These are phyloP conservation scores for Entelurus aequoreus DNA, from an alignment of 2,113 vertebrate genomes.

Conservation along the genomic window DNA sequence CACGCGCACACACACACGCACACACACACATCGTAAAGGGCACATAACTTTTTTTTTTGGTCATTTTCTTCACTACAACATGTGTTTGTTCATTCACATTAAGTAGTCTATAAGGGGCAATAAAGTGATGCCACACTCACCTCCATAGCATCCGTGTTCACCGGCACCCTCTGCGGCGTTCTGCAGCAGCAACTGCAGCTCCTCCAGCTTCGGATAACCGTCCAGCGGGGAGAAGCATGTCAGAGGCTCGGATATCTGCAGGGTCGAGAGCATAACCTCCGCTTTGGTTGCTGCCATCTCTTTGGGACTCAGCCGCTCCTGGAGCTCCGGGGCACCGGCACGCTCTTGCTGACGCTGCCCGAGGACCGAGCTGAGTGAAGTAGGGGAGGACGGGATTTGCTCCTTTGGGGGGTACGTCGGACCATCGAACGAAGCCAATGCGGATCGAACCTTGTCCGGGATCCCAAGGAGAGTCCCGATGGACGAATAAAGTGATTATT, in stretches of 20 bases:
- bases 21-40: too few relatives aligned
- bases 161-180: conserved; percentile 73
- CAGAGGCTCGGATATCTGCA: conserved; percentile 86
- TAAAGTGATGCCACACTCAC: conserved; percentile 66
- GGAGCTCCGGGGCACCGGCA: conserved; percentile 10
- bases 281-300: conserved; percentile 87
- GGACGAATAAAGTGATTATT: background rate
- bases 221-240: conserved; percentile 85
- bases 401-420: conserved; percentile 16
- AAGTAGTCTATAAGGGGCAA: background rate
- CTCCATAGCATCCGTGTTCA: conserved; percentile 82
- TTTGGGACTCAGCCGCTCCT: conserved; percentile 19
- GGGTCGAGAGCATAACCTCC: conserved; percentile 85
- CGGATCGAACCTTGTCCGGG: conserved; percentile 16
- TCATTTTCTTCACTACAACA: too few relatives aligned
- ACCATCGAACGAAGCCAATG: conserved; percentile 40
- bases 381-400: conserved; percentile 25
- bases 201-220: conserved; percentile 88
- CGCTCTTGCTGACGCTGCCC: background rate
- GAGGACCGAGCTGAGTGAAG: conserved; percentile 5
- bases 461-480: conserved; percentile 3
- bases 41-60: too few relatives aligned
- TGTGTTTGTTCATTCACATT: too few relatives aligned
- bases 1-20: too few relatives aligned
- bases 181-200: conserved; percentile 85